Evolutionary conservation across 1,140 invertebrate genomes (phyloP).

Genomic region (Drosophila leontia): DNA sequence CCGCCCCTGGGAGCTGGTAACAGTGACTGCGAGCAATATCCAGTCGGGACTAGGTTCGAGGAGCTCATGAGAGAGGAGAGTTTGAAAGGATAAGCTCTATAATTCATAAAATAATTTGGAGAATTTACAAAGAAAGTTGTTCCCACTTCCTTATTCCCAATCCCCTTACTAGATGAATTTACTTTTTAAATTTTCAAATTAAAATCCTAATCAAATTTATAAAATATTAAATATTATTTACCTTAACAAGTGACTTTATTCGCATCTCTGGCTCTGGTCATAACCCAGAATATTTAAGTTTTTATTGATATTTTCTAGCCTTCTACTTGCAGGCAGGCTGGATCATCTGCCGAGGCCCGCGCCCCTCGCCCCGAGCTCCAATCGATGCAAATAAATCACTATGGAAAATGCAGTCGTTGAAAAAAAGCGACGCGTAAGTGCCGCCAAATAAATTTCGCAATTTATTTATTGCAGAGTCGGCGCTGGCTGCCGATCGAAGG

Average conservation of each 20-base stretch:
- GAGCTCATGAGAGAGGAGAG: neutral
- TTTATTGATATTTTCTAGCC: conserved; percentile 63
- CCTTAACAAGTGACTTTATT: neutral
- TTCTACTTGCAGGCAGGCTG: conserved; percentile 23
- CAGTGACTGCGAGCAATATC: conserved; percentile 3
- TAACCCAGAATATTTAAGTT: conserved; percentile 63
- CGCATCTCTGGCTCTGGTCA: conserved; percentile 46
- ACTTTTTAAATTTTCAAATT: neutral
- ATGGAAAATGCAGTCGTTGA: conserved; percentile 79
- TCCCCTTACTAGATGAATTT: neutral
- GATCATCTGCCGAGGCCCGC: conserved; percentile 32
- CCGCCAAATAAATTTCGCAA: conserved; percentile 82
- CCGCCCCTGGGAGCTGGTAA: conserved; percentile 4
- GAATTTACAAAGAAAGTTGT: neutral
- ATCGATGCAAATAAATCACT: conserved; percentile 78
- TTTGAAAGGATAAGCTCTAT: neutral
- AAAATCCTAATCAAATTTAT: neutral
- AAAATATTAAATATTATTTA: neutral
- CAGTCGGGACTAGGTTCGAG: neutral
- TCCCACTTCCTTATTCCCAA: neutral
- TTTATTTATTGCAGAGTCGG: conserved; percentile 75
- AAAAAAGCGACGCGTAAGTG: conserved; percentile 80
- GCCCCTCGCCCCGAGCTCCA: conserved; percentile 3
- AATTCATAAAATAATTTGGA: neutral
- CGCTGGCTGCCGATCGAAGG: conserved; percentile 52